Base-by-base conservation (phyloP, 1,140 invertebrate species). In the Agrypnia vestita region DNA sequence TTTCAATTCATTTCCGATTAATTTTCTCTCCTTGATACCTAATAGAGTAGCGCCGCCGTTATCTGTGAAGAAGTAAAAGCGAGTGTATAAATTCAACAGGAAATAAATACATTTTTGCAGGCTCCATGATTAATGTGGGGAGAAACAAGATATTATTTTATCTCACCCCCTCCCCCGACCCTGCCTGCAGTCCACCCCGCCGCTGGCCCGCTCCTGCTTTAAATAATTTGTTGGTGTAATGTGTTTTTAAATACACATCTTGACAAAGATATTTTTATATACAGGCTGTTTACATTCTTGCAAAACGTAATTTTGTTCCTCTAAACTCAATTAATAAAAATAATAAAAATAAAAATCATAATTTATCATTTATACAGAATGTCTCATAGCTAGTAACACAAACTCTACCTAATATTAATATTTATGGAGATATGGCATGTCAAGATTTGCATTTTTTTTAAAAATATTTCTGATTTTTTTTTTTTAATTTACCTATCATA, bases 61-160 rank as follows among this genome's bases (percentile, higher is more conserved):
- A 81, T 81, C 80, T 78, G 64, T 47, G 10, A 47, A 44, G 64
- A 80, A 74, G 62, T 62, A 59, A 35, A 82, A 79, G 78, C 67
- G 76, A 64, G 78, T 67, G 49, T 64, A 82, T 82, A 82, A 82
- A 82, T 82, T 76, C 76, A 56, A 73, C 79, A 78, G 67, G 74
- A 59, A 73, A 79, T 82, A 82, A 69, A 82, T 82, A 80, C 72
- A 80, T 80, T 82, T 79, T 82, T 79, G 81, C 78, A 21, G 73
- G 47, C 51, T 64, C 13, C 78, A 76, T 82, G 81, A 82, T 82
- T 82, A 82, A 82, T 82, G 81, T 59, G 77, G 43, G 43, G 17
- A 80, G 81, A 82, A 82, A 82, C 77, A 79, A 82, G 81, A 82
- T 82, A 82, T 80, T 82, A 82, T 80, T 82, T 82, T 82, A 82